Conservation (phyloP, 2,797 vertebrate genomes). For the Premnoplex brunnescens region DNA sequence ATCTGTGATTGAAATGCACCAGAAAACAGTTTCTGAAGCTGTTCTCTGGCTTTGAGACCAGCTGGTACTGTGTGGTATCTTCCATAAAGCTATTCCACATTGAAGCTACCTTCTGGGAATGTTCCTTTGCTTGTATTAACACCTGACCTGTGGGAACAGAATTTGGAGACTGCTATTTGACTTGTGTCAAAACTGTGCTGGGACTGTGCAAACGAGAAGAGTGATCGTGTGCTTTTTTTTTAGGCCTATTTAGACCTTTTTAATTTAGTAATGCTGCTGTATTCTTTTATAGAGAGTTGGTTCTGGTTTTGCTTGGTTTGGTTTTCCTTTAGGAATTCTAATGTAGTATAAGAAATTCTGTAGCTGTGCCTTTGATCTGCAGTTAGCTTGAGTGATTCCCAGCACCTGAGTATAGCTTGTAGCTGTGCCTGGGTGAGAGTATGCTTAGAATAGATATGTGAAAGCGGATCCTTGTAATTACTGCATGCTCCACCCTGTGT, state of each 20-base stretch:
- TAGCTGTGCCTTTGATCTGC: background rate
- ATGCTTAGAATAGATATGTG: background rate
- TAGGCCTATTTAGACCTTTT: background rate
- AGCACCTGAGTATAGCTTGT: background rate
- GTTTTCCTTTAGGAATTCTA: background rate
- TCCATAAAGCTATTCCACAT: background rate
- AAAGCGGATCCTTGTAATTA: background rate
- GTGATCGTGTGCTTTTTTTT: background rate
- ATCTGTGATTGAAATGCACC: background rate
- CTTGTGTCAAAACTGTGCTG: background rate
- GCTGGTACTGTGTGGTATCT: background rate
- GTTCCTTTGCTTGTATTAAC: background rate
- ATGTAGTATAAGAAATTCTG: background rate
- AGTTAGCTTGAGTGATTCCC: background rate
- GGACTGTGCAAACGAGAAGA: background rate
- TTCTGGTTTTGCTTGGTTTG: background rate
- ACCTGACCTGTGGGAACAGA: background rate
- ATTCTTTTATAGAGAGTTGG: background rate
- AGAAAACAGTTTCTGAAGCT: background rate
- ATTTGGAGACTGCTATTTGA: background rate
- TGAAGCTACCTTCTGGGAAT: background rate
- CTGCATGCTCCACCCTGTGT: background rate
- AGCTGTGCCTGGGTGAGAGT: background rate
- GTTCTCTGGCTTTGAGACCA: background rate
- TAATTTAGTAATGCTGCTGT: background rate